These are phyloP conservation scores for Eonycteris spelaea DNA, from an alignment of 2,113 vertebrate genomes.

Conservation along the genomic window DNA sequence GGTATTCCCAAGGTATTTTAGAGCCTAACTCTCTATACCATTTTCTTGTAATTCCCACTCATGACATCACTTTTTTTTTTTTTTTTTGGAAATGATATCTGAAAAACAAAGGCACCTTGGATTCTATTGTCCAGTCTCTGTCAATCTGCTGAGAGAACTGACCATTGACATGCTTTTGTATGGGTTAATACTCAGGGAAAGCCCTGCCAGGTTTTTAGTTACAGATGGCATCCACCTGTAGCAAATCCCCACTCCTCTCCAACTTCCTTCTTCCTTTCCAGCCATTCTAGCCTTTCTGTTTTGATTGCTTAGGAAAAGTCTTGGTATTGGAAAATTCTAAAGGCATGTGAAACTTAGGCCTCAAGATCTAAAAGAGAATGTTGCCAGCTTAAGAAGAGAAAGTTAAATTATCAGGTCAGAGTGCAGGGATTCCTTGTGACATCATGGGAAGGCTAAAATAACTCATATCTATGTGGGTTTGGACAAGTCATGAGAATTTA, in stretches of 20 bases:
- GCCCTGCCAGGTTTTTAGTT: neutral
- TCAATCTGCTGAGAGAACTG: neutral
- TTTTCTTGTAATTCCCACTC: neutral
- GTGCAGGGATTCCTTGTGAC: neutral
- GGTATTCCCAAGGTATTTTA: neutral
- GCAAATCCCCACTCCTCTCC: neutral
- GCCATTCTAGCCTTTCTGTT: neutral
- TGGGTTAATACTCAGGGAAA: conserved; percentile 69
- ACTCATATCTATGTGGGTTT: neutral
- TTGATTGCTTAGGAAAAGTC: neutral
- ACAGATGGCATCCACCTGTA: neutral
- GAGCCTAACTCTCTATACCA: neutral
- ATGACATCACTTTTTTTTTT: neutral
- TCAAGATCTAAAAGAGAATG: neutral
- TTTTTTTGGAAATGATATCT: neutral
- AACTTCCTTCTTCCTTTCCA: neutral
- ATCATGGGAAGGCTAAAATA: neutral
- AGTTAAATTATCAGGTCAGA: neutral
- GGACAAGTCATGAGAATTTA: neutral
- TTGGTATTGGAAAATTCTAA: neutral
- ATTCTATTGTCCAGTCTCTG: neutral
- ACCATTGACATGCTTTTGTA: conserved; percentile 64
- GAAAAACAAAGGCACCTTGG: neutral
- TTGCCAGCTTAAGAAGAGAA: neutral
- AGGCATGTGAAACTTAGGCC: neutral